These are phyloP conservation scores for Caenorhabditis uteleia DNA, from an alignment of 2,888 invertebrate genomes.

Conservation along the genomic window DNA sequence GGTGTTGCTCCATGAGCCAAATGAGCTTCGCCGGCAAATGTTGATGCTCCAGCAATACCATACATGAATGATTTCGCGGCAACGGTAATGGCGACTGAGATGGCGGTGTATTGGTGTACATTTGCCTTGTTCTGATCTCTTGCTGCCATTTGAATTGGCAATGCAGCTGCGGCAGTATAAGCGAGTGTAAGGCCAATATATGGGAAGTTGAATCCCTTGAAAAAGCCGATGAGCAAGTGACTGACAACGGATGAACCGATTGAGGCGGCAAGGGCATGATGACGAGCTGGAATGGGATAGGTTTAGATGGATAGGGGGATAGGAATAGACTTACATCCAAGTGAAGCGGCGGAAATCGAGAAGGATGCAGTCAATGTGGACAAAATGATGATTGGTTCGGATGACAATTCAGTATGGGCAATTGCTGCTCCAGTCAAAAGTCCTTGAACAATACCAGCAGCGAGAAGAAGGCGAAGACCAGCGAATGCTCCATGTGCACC, in stretches of 20 bases:
- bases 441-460: slow-evolving; percentile 15
- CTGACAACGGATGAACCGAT: slow-evolving; percentile 10
- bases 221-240: slow-evolving; percentile 12
- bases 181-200: slow-evolving; percentile 13
- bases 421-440: slow-evolving; percentile 17
- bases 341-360: slow-evolving; percentile 8
- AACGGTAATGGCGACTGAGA: slow-evolving; percentile 10
- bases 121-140: slow-evolving; percentile 13
- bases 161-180: slow-evolving; percentile 18
- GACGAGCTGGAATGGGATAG: no score
- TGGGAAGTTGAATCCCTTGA: slow-evolving; percentile 15
- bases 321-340: no score
- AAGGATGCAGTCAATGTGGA: slow-evolving; percentile 17
- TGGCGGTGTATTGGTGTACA: slow-evolving; percentile 15
- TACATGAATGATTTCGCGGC: slow-evolving; percentile 14
- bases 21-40: neutral
- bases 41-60: slow-evolving; percentile 11
- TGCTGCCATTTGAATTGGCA: slow-evolving; percentile 21
- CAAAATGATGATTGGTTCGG: slow-evolving; percentile 18
- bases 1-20: slow-evolving; percentile 3
- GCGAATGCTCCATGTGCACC: slow-evolving; percentile 13
- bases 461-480: slow-evolving; percentile 9
- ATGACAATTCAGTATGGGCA: slow-evolving; percentile 1
- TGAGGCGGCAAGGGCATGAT: slow-evolving; percentile 2
- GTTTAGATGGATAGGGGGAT: no score